A percentile compares a stretch with the other conserved stretches of the same genome.
phyloP scores from a whole-genome alignment of 2,797 vertebrate species.

The Argyrosomus regius region DNA sequence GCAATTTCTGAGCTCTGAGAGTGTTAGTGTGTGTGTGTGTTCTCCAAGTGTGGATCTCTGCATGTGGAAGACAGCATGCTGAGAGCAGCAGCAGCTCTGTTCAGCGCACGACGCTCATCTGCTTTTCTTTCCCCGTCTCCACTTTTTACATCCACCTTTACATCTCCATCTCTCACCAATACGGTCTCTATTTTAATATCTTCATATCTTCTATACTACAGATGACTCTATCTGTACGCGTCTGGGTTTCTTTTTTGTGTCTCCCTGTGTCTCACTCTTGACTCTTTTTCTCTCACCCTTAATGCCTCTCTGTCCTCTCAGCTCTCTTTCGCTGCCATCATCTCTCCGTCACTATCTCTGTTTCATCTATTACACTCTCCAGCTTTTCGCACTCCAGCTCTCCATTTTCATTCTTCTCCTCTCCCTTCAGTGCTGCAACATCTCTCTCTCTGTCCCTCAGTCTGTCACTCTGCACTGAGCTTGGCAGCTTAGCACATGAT shows the following conservation, averaged over 20 bases:
- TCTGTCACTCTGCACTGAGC: constrained; percentile 57
- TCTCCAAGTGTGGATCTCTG: constrained; percentile 25
- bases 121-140: constrained; percentile 21
- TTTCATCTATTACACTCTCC: constrained; percentile 61
- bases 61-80: constrained; percentile 40
- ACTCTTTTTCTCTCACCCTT: constrained; percentile 39
- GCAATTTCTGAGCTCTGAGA: constrained; percentile 14
- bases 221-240: constrained; percentile 73
- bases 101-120: constrained; percentile 7
- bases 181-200: neutral
- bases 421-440: constrained; percentile 36
- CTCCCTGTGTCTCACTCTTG: constrained; percentile 35
- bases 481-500: constrained; percentile 62
- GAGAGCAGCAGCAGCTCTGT: constrained; percentile 45
- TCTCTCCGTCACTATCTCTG: constrained; percentile 57
- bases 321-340: constrained; percentile 52
- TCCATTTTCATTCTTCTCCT: constrained; percentile 46
- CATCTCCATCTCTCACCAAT: constrained; percentile 11
- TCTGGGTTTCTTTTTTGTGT: constrained; percentile 20
- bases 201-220: constrained; percentile 19
- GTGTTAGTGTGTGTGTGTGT: constrained; percentile 21
- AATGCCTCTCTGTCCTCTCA: constrained; percentile 35
- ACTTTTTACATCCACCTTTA: constrained; percentile 1
- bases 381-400: constrained; percentile 42
- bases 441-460: constrained; percentile 13